Evolutionary conservation across 2,113 vertebrate species (phyloP), one percentile per base, ranked within the genome.

Genomic region (Sminthopsis crassicaudata): DNA sequence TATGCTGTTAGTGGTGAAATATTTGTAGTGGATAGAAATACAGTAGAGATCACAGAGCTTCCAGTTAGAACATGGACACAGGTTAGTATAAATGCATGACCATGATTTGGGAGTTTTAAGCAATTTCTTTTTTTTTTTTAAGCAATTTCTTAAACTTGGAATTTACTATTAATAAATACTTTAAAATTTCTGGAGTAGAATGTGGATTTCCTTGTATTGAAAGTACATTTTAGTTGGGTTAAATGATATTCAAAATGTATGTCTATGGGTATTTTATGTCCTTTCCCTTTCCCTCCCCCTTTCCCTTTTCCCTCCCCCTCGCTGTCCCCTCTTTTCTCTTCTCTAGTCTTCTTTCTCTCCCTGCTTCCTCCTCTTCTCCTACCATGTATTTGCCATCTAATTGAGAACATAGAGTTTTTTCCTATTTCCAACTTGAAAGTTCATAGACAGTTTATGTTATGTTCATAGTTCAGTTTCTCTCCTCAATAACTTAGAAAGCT

Each of bases 41-140:
- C 99, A 55, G 98, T 99, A 23, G 99, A 99, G 98, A 99, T 99
- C 98, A 99, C 99, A 88, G 99, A 99, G 97, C 99, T 99, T 98
- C 99, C 99, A 30, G 98, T 99, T 76, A 99, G 99, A 97, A 99
- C 99, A 24, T 99, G 99, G 99, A 99, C 99, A 93, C 99, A 99
- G 99, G 99, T 99, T 98, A 90, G 93, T 89, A 67, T 52, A 91
- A 53, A 22, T 46, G 36, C 25, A 11, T 93, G 46, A 55, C 19
- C 48, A 42, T 42, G 1, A 23, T 26, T 26, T 96, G 26, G 51
- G 46, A 92, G 91, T 95, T n/a, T 2, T 57, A 91, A 88, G 23
- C 36, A 57, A 0, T 93, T 84, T 48, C 48, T 48, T 48, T 48
- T 48, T 48, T 48, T 48, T 48, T 48, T 48, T 48, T 48, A 48